Evolutionary conservation across 2,888 invertebrate genomes (phyloP).

Genomic region (Dyspetes luteomarginatus): DNA sequence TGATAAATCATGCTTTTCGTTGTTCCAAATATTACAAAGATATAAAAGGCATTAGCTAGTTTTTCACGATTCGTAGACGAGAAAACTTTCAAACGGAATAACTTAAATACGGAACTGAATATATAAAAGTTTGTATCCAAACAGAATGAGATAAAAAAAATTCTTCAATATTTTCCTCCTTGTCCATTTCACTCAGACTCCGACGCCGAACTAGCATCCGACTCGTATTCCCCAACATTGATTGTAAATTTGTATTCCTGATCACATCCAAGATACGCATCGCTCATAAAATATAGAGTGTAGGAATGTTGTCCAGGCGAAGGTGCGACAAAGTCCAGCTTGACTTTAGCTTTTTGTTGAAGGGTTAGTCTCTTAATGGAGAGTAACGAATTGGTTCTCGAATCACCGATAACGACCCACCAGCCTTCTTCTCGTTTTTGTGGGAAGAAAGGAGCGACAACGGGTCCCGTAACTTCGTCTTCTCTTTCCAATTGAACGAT

Average conservation of each 20-base stretch:
- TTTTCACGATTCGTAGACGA: background rate
- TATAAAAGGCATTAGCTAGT: background rate
- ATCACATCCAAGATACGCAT: conserved; percentile 99
- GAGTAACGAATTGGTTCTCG: conserved; percentile 95
- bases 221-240: conserved; percentile 91
- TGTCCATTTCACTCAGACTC: conserved; percentile 84
- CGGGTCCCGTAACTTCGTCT: conserved; percentile 98
- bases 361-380: conserved; percentile 98
- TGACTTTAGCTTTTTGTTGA: conserved; percentile 95
- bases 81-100: background rate
- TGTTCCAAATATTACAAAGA: background rate
- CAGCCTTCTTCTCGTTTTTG: conserved; percentile 96
- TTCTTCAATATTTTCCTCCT: background rate
- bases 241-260: conserved; percentile 98
- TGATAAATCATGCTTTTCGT: background rate
- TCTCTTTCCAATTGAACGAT: conserved; percentile 97
- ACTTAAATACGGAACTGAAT: no score
- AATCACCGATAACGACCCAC: conserved; percentile 99
- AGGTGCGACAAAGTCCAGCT: conserved; percentile 97
- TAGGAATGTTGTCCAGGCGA: conserved; percentile 94
- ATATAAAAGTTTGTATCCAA: background rate
- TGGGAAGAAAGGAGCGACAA: conserved; percentile 99
- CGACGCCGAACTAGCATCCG: conserved; percentile 85
- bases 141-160: background rate
- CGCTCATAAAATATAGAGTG: conserved; percentile 99